Conservation (phyloP, 1,140 invertebrate genomes). For the Pteromalus puparum region DNA sequence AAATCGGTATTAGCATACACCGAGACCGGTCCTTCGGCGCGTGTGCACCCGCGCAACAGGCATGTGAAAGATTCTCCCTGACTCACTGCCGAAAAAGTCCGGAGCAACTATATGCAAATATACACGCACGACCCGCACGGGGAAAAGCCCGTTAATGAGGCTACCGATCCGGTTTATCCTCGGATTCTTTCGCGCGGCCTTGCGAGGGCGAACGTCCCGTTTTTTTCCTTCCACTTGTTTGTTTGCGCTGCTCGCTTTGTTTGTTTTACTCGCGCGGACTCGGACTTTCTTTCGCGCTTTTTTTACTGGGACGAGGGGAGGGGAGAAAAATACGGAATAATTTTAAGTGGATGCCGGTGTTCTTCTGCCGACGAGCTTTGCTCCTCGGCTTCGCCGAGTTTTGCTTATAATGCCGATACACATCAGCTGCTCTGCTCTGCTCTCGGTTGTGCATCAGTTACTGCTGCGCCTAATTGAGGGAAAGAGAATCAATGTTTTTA, state of each 20-base stretch:
- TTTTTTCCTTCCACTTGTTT: not conserved
- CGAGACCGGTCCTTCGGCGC: no score
- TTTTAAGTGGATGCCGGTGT: conserved; percentile 35
- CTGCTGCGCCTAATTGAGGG: not conserved
- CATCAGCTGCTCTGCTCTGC: no score
- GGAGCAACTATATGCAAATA: conserved; percentile 13
- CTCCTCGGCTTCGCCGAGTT: not conserved
- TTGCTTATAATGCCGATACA: not conserved
- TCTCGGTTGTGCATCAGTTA: no score
- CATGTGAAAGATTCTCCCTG: no score
- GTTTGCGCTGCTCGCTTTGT: not conserved
- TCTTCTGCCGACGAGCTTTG: not conserved
- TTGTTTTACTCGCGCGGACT: not conserved
- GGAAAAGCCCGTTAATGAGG: conserved; percentile 25
- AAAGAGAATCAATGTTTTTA: not conserved
- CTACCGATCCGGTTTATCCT: conserved; percentile 17
- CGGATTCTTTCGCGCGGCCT: conserved; percentile 16
- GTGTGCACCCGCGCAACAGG: no score
- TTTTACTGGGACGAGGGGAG: not conserved
- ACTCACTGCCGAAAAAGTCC: conserved; percentile 16
- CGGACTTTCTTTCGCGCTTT: conserved; percentile 6
- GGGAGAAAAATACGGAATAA: conserved; percentile 10
- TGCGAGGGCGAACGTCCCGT: conserved; percentile 23
- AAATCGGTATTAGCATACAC: conserved; percentile 7
- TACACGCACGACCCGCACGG: not conserved